Conservation (phyloP, 2,113 vertebrate species). For the Prionailurus bengalensis region DNA sequence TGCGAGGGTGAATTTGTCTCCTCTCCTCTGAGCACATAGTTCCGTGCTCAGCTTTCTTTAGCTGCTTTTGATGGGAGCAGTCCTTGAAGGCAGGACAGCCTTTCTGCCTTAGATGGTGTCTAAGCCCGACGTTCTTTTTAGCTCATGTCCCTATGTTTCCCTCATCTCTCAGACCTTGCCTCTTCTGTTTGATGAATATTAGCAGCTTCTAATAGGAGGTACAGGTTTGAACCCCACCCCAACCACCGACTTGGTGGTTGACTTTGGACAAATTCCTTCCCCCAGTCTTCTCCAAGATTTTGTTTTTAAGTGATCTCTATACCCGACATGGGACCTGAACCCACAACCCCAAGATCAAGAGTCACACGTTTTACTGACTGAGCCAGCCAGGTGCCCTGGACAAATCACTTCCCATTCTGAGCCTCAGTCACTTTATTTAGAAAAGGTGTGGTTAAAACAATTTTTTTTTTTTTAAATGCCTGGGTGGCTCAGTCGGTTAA, state of each 20-base stretch:
- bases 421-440: background rate
- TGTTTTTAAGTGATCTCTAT: background rate
- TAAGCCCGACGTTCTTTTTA: background rate
- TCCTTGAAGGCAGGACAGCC: background rate
- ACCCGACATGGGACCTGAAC: background rate
- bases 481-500: no score
- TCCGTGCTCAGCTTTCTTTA: background rate
- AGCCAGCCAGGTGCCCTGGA: background rate
- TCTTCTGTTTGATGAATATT: constrained; percentile 10
- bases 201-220: background rate
- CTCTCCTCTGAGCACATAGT: background rate
- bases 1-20: background rate
- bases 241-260: background rate
- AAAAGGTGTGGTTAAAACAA: background rate
- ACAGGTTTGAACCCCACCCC: background rate
- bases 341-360: background rate
- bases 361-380: background rate
- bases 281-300: background rate
- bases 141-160: background rate
- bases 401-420: background rate
- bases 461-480: no score
- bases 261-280: background rate
- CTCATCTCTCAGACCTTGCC: background rate
- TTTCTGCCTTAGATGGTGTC: background rate
- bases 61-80: background rate